A percentile compares a stretch with the other conserved stretches of the same genome.
These are phyloP conservation scores for Coryphaenoides rupestris DNA, from an alignment of 2,113 vertebrate species.

Conservation along the genomic window DNA sequence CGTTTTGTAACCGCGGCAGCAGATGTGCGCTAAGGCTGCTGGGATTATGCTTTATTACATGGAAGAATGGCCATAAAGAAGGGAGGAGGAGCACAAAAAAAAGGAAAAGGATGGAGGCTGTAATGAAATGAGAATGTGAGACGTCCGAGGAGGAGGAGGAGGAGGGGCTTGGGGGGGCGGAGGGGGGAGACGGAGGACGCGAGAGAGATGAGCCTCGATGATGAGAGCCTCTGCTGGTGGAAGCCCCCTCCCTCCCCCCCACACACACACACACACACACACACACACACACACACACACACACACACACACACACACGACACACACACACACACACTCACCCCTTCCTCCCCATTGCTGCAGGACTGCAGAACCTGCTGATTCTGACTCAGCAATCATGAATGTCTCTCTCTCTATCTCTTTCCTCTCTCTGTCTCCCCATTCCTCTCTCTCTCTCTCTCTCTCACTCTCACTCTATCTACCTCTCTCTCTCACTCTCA, in stretches of 20 bases:
- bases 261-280: too few species aligned
- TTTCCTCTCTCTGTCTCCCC: too few species aligned
- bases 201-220: conserved; percentile 3
- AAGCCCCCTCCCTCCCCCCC: conserved; percentile 13
- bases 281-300: too few species aligned
- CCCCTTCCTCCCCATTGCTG: neutral
- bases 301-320: too few species aligned
- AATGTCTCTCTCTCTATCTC: too few species aligned
- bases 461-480: too few species aligned
- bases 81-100: too few species aligned
- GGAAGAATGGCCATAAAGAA: conserved; percentile 9
- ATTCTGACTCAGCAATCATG: conserved; percentile 19
- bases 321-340: too few species aligned
- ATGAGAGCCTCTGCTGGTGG: conserved; percentile 23
- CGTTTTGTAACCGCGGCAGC: conserved; percentile 1
- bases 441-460: too few species aligned
- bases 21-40: neutral
- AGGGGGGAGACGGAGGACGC: too few species aligned
- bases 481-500: too few species aligned
- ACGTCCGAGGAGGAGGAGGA: conserved; percentile 6
- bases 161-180: too few species aligned
- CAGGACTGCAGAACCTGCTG: conserved; percentile 20
- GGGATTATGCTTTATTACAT: neutral
- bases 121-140: conserved; percentile 1
- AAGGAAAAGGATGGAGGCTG: neutral